Conservation (phyloP, 2,888 invertebrate genomes). For the Onchidella celtica region DNA sequence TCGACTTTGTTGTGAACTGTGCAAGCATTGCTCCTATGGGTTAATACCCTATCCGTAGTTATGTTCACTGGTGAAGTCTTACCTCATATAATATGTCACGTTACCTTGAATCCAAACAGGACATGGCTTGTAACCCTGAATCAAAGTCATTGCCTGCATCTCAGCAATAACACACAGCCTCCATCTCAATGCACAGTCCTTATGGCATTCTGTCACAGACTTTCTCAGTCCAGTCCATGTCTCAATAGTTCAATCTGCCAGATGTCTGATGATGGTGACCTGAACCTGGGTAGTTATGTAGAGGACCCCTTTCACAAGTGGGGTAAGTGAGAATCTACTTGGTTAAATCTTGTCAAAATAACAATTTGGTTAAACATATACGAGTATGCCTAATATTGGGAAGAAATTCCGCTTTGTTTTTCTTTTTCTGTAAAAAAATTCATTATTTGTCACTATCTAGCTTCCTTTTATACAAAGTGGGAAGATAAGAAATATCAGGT, state of each 20-base stretch:
- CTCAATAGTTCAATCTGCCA: constrained; percentile 14
- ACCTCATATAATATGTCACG: no score
- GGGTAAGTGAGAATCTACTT: neutral
- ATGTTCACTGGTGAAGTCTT: no score
- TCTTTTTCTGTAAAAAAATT: no score
- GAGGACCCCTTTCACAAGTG: neutral
- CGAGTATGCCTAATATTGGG: no score
- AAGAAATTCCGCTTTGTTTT: no score
- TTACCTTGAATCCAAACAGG: no score
- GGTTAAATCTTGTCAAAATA: neutral
- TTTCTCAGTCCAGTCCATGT: neutral
- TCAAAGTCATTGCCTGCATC: constrained; percentile 9
- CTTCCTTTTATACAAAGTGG: no score
- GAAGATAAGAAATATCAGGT: no score
- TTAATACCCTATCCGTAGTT: no score
- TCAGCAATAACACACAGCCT: neutral
- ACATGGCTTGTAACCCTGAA: constrained; percentile 24
- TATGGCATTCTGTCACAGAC: constrained; percentile 16
- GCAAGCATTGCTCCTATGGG: no score
- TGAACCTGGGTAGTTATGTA: constrained; percentile 12
- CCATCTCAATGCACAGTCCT: constrained; percentile 1
- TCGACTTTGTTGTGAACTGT: no score
- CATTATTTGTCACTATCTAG: no score
- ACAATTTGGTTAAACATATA: neutral
- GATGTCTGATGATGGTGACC: neutral